phyloP scores from a whole-genome alignment of 64 coral and sea anemone species.

The Actinia tenebrosa region DNA sequence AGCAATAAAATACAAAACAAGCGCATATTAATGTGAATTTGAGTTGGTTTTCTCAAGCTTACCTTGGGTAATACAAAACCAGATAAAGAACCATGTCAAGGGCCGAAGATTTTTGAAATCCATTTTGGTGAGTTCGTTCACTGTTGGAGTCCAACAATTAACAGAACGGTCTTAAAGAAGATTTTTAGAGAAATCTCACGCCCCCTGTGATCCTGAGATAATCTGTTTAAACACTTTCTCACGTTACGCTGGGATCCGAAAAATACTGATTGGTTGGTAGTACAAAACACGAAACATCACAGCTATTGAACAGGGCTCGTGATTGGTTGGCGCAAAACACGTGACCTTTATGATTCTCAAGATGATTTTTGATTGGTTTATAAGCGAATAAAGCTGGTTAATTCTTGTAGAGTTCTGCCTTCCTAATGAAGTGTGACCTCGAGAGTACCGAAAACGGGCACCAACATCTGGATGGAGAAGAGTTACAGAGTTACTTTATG shows the following conservation, averaged over 20 bases:
- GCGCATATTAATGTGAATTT: neutral
- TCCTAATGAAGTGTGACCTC: too few species aligned
- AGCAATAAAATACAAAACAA: neutral
- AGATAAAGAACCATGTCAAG: neutral
- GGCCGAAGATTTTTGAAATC: neutral
- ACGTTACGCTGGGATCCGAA: neutral
- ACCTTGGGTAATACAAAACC: neutral
- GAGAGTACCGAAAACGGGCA: neutral
- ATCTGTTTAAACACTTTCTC: neutral
- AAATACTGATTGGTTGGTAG: neutral
- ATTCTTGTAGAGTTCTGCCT: too few species aligned
- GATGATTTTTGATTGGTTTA: too few species aligned
- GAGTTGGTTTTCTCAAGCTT: neutral
- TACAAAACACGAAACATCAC: neutral
- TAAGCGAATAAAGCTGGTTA: too few species aligned
- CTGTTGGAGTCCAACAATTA: neutral
- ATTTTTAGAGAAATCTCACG: neutral
- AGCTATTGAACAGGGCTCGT: too few species aligned
- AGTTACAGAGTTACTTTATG: conserved; percentile 5
- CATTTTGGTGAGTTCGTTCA: neutral
- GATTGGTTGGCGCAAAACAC: neutral
- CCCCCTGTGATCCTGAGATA: conserved; percentile 1
- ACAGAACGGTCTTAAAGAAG: too few species aligned
- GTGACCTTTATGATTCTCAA: neutral
- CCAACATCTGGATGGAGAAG: neutral